phyloP scores from a whole-genome alignment of 2,797 vertebrate genomes.

The Ispidina lecontei region DNA sequence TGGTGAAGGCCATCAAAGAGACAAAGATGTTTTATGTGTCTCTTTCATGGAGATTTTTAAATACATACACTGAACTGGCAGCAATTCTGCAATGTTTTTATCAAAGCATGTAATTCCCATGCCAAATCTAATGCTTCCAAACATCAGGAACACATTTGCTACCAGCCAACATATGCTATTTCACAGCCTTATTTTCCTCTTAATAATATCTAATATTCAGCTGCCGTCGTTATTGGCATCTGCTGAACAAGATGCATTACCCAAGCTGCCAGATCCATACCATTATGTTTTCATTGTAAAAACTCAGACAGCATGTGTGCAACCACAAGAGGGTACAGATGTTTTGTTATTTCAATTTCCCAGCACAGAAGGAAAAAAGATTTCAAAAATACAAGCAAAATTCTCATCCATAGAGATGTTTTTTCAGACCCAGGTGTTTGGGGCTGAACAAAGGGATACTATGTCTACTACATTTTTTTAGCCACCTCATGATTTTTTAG shows the following conservation, averaged over 20 bases:
- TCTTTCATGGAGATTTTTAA: background rate
- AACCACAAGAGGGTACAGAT: background rate
- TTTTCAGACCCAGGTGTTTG: background rate
- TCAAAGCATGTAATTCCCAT: background rate
- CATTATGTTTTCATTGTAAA: background rate
- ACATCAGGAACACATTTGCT: background rate
- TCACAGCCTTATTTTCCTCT: conserved; percentile 12
- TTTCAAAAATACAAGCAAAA: background rate
- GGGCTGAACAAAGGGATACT: background rate
- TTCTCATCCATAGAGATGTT: background rate
- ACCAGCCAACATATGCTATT: background rate
- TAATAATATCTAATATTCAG: conserved; percentile 28
- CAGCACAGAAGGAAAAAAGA: background rate
- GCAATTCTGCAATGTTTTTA: background rate
- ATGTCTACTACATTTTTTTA: background rate
- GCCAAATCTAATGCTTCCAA: background rate
- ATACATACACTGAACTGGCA: background rate
- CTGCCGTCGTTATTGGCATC: background rate
- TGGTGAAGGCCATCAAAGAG: background rate
- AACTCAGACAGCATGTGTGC: rapidly evolving
- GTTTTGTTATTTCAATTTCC: background rate
- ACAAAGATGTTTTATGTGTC: background rate
- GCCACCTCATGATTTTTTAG: background rate
- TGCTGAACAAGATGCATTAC: background rate
- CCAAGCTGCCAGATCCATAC: background rate